Evolutionary conservation across 2,113 vertebrate species (phyloP).

Genomic region (Cricetomys ansorgei): DNA sequence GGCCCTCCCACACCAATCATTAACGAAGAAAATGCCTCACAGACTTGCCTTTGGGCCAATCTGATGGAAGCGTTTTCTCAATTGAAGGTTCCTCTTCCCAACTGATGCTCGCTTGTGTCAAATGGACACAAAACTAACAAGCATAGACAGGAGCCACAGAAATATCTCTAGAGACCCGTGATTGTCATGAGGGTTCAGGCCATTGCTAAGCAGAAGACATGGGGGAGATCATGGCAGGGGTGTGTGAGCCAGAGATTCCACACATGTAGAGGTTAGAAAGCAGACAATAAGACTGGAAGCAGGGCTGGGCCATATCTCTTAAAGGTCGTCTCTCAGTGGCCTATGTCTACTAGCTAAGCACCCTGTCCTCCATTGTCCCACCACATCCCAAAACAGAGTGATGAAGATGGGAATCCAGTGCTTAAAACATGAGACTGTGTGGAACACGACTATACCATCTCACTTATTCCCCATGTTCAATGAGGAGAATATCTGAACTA

Average conservation of each 20-base stretch:
- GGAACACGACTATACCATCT: neutral
- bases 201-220: neutral
- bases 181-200: neutral
- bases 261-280: neutral
- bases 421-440: too few species aligned
- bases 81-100: neutral
- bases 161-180: neutral
- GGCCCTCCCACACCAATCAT: neutral
- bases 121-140: neutral
- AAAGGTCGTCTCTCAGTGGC: neutral
- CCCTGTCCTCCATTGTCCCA: neutral
- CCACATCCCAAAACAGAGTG: neutral
- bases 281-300: neutral
- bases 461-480: neutral
- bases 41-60: neutral
- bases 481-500: too few species aligned
- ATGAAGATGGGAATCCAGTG: neutral
- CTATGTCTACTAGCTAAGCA: neutral
- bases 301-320: too few species aligned
- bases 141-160: neutral
- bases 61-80: neutral
- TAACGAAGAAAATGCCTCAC: neutral
- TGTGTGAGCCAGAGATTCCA: neutral
- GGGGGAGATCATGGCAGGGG: too few species aligned
- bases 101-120: neutral